These are phyloP conservation scores for Hyperoodon ampullatus DNA, from an alignment of 2,113 vertebrate species.

Conservation along the genomic window DNA sequence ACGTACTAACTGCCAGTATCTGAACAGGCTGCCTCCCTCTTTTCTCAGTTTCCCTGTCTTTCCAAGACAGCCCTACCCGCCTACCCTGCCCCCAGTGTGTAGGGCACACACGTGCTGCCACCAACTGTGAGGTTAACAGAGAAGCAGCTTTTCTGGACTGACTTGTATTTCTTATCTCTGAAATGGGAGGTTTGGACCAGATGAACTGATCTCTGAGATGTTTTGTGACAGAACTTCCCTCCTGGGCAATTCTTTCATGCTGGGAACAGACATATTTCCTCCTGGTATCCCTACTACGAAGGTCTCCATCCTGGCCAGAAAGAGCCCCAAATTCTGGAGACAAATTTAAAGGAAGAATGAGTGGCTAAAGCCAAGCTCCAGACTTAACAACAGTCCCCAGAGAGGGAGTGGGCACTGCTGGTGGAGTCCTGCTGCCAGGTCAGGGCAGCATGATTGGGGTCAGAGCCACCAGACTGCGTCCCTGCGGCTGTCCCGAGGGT, in stretches of 20 bases:
- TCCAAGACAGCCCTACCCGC: background rate
- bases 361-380: background rate
- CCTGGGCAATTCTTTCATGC: background rate
- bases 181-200: background rate
- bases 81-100: background rate
- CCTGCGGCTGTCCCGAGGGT: background rate
- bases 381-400: background rate
- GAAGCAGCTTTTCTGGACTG: background rate
- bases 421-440: accelerated
- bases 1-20: background rate
- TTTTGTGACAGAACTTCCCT: background rate
- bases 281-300: background rate
- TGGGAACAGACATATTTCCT: background rate
- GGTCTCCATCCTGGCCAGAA: background rate
- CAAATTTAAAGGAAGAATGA: background rate
- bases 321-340: background rate
- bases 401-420: background rate
- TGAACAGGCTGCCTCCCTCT: background rate
- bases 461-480: background rate
- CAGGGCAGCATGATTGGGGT: background rate
- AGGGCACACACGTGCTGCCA: accelerated
- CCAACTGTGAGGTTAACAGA: background rate
- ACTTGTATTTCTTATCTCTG: background rate
- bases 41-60: background rate
- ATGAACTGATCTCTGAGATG: background rate